These are phyloP conservation scores for Hedya salicella DNA, from an alignment of 2,888 invertebrate genomes.

Conservation along the genomic window DNA sequence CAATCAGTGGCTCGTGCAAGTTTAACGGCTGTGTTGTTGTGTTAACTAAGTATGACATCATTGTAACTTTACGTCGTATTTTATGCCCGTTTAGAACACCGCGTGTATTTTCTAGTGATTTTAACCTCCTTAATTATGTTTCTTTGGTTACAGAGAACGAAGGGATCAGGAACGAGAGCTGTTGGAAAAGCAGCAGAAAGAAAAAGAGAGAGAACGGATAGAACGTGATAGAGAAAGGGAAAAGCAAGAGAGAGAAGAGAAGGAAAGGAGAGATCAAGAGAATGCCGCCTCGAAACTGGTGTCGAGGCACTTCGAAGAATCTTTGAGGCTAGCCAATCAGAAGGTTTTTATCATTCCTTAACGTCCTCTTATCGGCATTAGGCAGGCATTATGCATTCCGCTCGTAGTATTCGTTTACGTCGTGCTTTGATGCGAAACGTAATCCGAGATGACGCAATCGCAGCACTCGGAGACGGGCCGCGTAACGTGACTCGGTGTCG, in stretches of 20 bases:
- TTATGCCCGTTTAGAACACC: slow-evolving; percentile 9
- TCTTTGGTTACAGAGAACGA: slow-evolving; percentile 73
- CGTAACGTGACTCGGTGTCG: slow-evolving; percentile 9
- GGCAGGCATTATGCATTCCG: slow-evolving; percentile 23
- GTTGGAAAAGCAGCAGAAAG: slow-evolving; percentile 88
- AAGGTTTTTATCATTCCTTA: slow-evolving; percentile 82
- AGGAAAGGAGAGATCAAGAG: slow-evolving; percentile 86
- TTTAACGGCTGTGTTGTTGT: slow-evolving; percentile 18
- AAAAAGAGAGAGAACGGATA: slow-evolving; percentile 87
- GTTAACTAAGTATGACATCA: slow-evolving; percentile 35
- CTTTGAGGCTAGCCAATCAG: slow-evolving; percentile 90
- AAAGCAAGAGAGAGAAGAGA: slow-evolving; percentile 82
- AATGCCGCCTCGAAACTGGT: slow-evolving; percentile 92
- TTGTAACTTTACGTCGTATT: slow-evolving; percentile 21
- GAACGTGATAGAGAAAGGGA: slow-evolving; percentile 86
- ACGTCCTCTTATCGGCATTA: slow-evolving; percentile 27
- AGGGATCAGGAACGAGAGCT: slow-evolving; percentile 85
- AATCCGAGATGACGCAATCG: slow-evolving; percentile 25
- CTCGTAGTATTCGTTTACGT: slow-evolving; percentile 30
- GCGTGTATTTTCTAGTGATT: not conserved
- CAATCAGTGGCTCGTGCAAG: slow-evolving; percentile 20
- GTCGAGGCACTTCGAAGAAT: slow-evolving; percentile 95
- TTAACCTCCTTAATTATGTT: slow-evolving; percentile 29
- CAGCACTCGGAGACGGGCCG: not conserved
- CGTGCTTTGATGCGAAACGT: slow-evolving; percentile 16